These are phyloP conservation scores for Furcifer pardalis DNA, from an alignment of 2,797 vertebrate species.

Conservation along the genomic window DNA sequence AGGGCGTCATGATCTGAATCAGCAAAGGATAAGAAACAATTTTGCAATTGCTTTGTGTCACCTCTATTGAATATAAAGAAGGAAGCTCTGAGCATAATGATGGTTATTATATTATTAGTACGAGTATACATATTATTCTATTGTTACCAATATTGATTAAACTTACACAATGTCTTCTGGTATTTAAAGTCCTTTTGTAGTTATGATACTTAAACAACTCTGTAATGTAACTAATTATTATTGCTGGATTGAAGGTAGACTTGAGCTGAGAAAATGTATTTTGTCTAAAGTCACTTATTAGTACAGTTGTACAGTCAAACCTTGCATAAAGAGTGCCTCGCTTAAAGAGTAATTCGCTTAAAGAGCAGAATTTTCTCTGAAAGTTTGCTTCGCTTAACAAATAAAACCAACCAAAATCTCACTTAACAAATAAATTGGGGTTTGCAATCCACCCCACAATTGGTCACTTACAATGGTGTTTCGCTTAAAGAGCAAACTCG, in stretches of 20 bases:
- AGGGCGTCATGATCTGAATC: conserved; percentile 48
- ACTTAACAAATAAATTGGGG: no score
- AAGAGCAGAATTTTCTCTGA: no score
- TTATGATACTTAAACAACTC: background rate
- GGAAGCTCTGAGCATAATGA: background rate
- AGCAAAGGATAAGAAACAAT: background rate
- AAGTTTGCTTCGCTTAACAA: no score
- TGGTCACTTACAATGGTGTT: no score
- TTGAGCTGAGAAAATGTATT: background rate
- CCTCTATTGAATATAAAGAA: background rate
- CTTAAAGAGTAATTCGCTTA: no score
- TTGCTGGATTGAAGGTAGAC: no score
- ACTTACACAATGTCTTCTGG: background rate
- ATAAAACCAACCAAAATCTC: no score
- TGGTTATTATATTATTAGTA: background rate
- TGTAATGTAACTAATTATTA: background rate
- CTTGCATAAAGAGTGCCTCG: no score
- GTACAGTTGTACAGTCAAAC: no score
- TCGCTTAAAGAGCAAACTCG: no score
- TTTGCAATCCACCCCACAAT: no score
- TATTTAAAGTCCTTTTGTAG: background rate
- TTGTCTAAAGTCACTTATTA: background rate
- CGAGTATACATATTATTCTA: background rate
- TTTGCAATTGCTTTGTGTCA: conserved; percentile 3
- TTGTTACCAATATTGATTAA: background rate